Evolutionary conservation across 2,888 invertebrate genomes (phyloP).

Genomic region (Megamerina dolium): DNA sequence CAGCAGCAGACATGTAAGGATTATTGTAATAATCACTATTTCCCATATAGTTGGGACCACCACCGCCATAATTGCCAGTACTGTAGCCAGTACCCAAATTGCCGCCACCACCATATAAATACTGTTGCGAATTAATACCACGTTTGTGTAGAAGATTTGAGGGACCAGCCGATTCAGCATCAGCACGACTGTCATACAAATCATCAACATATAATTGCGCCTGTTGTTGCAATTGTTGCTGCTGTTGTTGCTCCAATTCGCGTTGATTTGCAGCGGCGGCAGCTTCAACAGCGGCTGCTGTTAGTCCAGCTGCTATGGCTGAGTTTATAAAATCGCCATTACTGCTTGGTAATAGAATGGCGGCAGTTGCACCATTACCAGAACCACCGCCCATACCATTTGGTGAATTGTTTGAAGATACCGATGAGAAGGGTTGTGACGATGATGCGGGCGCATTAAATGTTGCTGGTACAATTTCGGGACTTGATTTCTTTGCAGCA

Average conservation of each 20-base stretch:
- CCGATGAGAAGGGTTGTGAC: slow-evolving; percentile 1
- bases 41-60: slow-evolving; percentile 6
- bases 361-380: background rate
- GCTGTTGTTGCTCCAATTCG: slow-evolving; percentile 26
- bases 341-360: slow-evolving; percentile 21
- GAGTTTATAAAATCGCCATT: slow-evolving; percentile 36
- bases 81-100: slow-evolving; percentile 4
- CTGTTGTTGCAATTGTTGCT: slow-evolving; percentile 21
- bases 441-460: slow-evolving; percentile 28
- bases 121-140: slow-evolving; percentile 39
- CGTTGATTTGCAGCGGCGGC: slow-evolving; percentile 33
- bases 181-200: slow-evolving; percentile 21
- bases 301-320: slow-evolving; percentile 26
- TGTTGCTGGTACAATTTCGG: slow-evolving; percentile 41
- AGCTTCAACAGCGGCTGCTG: slow-evolving; percentile 35
- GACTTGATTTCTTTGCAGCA: slow-evolving; percentile 39
- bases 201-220: slow-evolving; percentile 23
- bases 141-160: slow-evolving; percentile 41
- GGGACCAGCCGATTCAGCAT: slow-evolving; percentile 28
- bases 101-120: slow-evolving; percentile 17
- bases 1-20: slow-evolving; percentile 21
- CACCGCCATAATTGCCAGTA: slow-evolving; percentile 5
- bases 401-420: background rate
- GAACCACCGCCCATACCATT: background rate
- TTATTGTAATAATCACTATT: slow-evolving; percentile 19